Evolutionary conservation across 2,113 vertebrate genomes (phyloP), one percentile per base, ranked within the genome.

Genomic region (Hiodon alosoides): DNA sequence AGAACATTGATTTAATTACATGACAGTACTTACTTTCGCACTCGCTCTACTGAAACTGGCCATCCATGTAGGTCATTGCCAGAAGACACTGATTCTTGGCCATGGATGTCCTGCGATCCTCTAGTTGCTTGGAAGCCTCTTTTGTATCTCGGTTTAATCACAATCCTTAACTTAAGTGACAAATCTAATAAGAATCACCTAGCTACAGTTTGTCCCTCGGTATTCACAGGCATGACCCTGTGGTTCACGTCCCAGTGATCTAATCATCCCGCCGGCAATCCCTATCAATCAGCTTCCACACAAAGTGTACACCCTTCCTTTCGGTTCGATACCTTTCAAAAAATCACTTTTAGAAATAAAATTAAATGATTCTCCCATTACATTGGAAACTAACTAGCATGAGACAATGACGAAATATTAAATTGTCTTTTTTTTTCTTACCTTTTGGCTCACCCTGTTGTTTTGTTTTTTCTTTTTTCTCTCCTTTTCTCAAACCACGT

Each of bases 21-120:
- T 82, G 81, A 87, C 81, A 87, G 86, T 87, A 83, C 71, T 55
- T 78, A 31, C 31, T 46, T 65, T 65, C 62, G 8, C 3, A 69
- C 51, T 11, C 9, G 3, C 55, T 16, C 67, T 81, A 81, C 85
- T 85, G 85, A 83, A 80, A 76, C 85, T 82, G 67, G 76, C 79
- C 72, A 78, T 84, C 82, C 86, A 73, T 79, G 78, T 83, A 79
- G 79, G 80, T 86, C 87, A 86, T 86, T 81, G 82, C 81, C 85
- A 80, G 83, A 79, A 81, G 87, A 88, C 81, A 81, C 85, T 87
- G 82, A 87, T 88, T 86, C 87, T 80, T 81, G 82, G 83, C 85
- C 82, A 85, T 81, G 81, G 82, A 76, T 81, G 83, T 83, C 83
- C 82, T 84, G 85, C 83, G 75, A 80, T 83, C 79, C 84, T 79